Evolutionary conservation across 35 echinoderm and acorn worm genomes (phyloP), one percentile per base, ranked within the genome.

Genomic region (Nesometra sesokonis): DNA sequence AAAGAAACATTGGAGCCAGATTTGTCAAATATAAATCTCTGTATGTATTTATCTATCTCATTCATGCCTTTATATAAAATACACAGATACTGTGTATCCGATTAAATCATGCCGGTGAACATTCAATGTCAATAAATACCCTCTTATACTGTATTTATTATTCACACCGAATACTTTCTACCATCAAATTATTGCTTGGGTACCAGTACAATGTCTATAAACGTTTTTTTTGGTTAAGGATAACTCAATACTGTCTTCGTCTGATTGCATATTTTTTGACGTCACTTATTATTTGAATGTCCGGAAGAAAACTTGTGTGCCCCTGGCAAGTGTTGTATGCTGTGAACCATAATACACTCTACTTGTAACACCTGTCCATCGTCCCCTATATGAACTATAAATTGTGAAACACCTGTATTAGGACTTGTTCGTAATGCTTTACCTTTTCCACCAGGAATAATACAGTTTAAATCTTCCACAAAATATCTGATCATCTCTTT

Each of bases 321-420:
- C 9, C 52, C 52, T 27, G 52, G 84, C 35, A 88, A 38, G 23
- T 88, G 87, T 27, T 88, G 77, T 21, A 78, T 88, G 37, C 80
- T 40, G 32, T 88, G 87, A 30, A 88, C 80, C 31, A 37, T 80
- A 32, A 88, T 17, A 33, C 87, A 88, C 35, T 78, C 78, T 29
- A 88, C 27, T 38, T 88, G 78, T 21, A 38, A 38, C 35, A 37
- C 37, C 27, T 79, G 77, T 30, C 33, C 40, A 39, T 81, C 87
- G 17, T 88, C 87, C 37, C 43, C 32, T 36, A 88, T 46, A 34
- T 78, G 39, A 15, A 88, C 78, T 37, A 81, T 79, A 52, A 88
- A 88, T 30, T 81, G 35, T 23, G 87, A 88, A 30, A 88, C 80
- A n/a, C 87, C 87, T 31, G 87, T 88, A 35, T 88, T 88, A 31